Evolutionary conservation across 2,888 invertebrate species (phyloP).

Genomic region (Hecatera dysodea): DNA sequence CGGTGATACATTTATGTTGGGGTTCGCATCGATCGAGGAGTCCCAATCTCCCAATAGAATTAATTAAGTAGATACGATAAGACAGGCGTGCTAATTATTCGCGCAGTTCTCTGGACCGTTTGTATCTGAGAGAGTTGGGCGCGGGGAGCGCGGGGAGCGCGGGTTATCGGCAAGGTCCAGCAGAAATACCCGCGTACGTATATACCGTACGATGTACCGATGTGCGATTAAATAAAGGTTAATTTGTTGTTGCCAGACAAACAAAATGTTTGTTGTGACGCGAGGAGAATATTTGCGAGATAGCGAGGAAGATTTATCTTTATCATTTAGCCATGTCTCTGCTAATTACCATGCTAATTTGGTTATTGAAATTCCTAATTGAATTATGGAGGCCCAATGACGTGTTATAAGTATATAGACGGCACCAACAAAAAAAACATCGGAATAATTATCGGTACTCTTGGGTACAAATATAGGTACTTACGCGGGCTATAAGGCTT

Average conservation of each 20-base stretch:
- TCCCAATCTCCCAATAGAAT: slow-evolving; percentile 73
- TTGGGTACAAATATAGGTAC: too few relatives aligned
- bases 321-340: neutral
- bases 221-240: slow-evolving; percentile 74
- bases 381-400: too few relatives aligned
- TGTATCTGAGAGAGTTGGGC: slow-evolving; percentile 66
- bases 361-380: too few relatives aligned
- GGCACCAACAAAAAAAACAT: too few relatives aligned
- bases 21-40: slow-evolving; percentile 44
- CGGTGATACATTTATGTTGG: slow-evolving; percentile 23
- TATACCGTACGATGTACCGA: slow-evolving; percentile 31
- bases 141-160: slow-evolving; percentile 34
- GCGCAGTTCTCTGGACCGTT: slow-evolving; percentile 56
- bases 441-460: too few relatives aligned
- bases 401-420: too few relatives aligned
- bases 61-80: slow-evolving; percentile 85
- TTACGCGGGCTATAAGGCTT: too few relatives aligned
- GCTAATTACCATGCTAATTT: slow-evolving; percentile 17
- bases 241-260: slow-evolving; percentile 67
- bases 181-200: slow-evolving; percentile 46
- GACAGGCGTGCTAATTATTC: slow-evolving; percentile 82
- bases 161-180: slow-evolving; percentile 69
- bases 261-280: slow-evolving; percentile 50
- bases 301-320: neutral
- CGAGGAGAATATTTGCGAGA: slow-evolving; percentile 24